phyloP scores from a whole-genome alignment of 2,797 vertebrate genomes.

The Anomalospiza imberbis region DNA sequence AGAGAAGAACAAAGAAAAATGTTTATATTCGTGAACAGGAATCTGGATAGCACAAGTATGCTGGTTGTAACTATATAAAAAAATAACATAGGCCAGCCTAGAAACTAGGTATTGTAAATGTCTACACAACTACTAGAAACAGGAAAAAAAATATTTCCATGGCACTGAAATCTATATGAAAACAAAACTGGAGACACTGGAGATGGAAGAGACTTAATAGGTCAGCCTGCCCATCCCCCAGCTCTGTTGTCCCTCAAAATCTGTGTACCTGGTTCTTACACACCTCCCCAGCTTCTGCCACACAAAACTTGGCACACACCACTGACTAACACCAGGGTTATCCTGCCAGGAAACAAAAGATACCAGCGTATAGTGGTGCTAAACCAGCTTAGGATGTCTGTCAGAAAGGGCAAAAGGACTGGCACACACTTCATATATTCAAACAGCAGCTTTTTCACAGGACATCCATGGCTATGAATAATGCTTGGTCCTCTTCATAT shows the following conservation, averaged over 20 bases:
- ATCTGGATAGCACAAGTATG: not conserved
- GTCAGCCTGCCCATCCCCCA: not conserved
- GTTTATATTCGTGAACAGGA: not conserved
- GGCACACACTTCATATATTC: not conserved
- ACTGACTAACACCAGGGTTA: not conserved
- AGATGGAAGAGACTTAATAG: not conserved
- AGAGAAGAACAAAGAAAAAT: constrained; percentile 44
- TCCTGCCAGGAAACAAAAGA: not conserved
- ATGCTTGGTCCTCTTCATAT: not conserved
- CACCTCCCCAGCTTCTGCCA: not conserved
- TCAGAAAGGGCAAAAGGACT: not conserved
- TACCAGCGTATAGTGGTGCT: not conserved
- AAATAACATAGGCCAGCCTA: not conserved
- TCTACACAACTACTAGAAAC: not conserved
- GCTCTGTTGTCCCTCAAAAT: not conserved
- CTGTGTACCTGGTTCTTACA: not conserved
- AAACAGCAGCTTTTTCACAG: not conserved
- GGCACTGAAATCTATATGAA: not conserved
- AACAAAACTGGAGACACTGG: not conserved
- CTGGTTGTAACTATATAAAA: not conserved
- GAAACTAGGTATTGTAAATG: not conserved
- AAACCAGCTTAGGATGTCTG: not conserved
- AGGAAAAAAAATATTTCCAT: not conserved
- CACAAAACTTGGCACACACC: not conserved
- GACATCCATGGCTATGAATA: not conserved